These are phyloP conservation scores for Tipula helvola DNA, from an alignment of 2,888 invertebrate genomes.

Conservation along the genomic window DNA sequence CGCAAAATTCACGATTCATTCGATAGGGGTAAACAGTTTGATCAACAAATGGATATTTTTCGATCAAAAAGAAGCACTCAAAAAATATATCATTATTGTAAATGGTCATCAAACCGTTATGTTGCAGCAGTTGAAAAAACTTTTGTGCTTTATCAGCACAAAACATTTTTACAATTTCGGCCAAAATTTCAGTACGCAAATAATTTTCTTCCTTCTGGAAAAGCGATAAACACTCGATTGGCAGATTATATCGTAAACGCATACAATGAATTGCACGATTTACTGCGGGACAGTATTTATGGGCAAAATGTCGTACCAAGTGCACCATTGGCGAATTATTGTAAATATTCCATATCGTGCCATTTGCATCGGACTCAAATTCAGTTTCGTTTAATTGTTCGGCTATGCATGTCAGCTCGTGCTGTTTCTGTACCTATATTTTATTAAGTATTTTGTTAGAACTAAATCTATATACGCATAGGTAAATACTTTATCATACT, in stretches of 20 bases:
- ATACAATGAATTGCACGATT: not conserved
- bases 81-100: not conserved
- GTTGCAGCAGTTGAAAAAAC: not conserved
- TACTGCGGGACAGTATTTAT: not conserved
- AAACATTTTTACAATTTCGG: not conserved
- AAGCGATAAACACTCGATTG: not conserved
- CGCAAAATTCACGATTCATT: not conserved
- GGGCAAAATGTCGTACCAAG: not conserved
- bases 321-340: not conserved
- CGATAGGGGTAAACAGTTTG: not conserved
- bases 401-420: not conserved
- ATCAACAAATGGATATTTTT: not conserved
- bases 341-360: not conserved
- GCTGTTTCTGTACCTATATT: not conserved
- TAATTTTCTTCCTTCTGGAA: not conserved
- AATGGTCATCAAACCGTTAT: not conserved
- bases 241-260: not conserved
- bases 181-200: not conserved
- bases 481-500: no score
- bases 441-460: no score
- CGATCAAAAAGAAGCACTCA: not conserved
- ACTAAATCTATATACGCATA: no score
- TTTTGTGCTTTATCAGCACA: not conserved
- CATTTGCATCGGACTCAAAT: not conserved
- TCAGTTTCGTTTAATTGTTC: not conserved